A percentile compares a stretch with the other conserved stretches of the same genome.
These are phyloP conservation scores for Bryconaethiops microstoma DNA, from an alignment of 2,797 vertebrate species.

Conservation along the genomic window DNA sequence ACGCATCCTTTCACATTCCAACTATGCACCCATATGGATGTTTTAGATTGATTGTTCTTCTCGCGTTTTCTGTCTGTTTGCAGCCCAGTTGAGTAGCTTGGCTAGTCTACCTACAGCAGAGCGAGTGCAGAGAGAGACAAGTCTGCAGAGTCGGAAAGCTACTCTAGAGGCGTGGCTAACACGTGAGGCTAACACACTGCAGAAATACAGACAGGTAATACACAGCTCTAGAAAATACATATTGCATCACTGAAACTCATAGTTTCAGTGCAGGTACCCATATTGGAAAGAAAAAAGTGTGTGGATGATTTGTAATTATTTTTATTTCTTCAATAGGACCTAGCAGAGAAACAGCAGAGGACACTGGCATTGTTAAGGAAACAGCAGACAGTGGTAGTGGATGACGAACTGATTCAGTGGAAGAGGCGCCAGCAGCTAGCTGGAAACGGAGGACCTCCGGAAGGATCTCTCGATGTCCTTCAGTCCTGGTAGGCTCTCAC, in stretches of 20 bases:
- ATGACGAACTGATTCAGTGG: constrained; percentile 96
- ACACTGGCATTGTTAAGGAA: constrained; percentile 88
- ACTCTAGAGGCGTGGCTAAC: constrained; percentile 92
- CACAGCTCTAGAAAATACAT: neutral
- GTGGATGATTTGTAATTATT: constrained; percentile 8
- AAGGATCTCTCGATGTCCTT: constrained; percentile 90
- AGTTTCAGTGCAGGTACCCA: no score
- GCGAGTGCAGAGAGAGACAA: constrained; percentile 84
- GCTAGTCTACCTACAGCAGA: constrained; percentile 84
- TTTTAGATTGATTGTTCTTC: neutral
- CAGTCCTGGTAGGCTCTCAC: constrained; percentile 85
- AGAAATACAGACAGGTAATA: constrained; percentile 91
- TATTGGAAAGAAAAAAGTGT: neutral
- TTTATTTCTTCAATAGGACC: constrained; percentile 74
- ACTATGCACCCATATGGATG: neutral
- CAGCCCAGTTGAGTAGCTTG: constrained; percentile 89
- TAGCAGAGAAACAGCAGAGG: constrained; percentile 94
- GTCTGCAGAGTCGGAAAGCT: constrained; percentile 88
- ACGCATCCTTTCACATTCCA: neutral
- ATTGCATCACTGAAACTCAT: neutral
- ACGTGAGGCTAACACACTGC: constrained; percentile 92
- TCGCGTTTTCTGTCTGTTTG: neutral
- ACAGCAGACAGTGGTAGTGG: constrained; percentile 92
- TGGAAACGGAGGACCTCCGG: constrained; percentile 86
- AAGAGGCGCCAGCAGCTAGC: constrained; percentile 94